Evolutionary conservation across 2,797 vertebrate species (phyloP).

Genomic region (Enteromius argenteus): DNA sequence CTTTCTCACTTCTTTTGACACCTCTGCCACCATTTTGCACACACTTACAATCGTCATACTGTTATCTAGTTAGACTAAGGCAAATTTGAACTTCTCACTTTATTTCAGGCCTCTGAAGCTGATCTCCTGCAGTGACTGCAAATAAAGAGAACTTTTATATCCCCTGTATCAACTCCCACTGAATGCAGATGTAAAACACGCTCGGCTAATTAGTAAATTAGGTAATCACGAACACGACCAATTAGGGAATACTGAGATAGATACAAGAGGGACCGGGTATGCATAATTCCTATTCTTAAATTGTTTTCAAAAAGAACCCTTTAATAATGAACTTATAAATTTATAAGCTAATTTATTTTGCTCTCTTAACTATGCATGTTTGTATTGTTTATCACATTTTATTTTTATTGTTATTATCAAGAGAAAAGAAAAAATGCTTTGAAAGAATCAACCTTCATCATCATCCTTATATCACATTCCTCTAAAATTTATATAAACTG

Average conservation of each 20-base stretch:
- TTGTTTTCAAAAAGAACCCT: constrained; percentile 12
- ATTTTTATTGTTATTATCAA: neutral
- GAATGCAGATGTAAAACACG: constrained; percentile 27
- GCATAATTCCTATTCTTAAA: constrained; percentile 16
- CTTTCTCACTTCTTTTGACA: constrained; percentile 12
- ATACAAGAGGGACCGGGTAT: constrained; percentile 9
- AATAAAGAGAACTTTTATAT: constrained; percentile 2
- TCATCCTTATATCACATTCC: neutral
- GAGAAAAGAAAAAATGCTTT: neutral
- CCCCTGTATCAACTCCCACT: neutral
- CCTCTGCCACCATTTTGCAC: constrained; percentile 6
- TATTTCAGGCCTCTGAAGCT: neutral
- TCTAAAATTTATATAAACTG: neutral
- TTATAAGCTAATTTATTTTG: neutral
- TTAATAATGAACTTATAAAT: neutral
- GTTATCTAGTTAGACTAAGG: constrained; percentile 2
- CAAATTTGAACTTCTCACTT: neutral
- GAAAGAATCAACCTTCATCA: neutral
- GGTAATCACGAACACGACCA: constrained; percentile 43
- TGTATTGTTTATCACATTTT: neutral
- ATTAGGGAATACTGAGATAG: constrained; percentile 35
- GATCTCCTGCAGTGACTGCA: constrained; percentile 9
- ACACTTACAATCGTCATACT: neutral
- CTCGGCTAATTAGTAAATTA: constrained; percentile 43
- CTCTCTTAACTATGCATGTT: neutral